phyloP scores from a whole-genome alignment of 2,888 invertebrate species.

The Hirtodrosophila duncani region DNA sequence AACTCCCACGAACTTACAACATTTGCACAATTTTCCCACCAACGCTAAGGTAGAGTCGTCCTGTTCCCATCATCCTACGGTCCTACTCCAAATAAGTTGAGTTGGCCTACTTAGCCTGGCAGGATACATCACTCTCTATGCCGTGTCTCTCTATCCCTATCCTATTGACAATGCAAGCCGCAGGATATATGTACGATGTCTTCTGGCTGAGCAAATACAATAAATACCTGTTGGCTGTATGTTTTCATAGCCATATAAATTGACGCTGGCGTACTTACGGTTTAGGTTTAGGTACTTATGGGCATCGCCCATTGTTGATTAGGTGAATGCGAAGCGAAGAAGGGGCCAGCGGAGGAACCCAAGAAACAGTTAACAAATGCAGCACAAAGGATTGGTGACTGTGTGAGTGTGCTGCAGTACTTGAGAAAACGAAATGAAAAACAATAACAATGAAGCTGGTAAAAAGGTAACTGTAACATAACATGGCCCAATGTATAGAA shows the following conservation, averaged over 20 bases:
- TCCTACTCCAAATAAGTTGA: slow-evolving; percentile 36
- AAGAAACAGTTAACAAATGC: slow-evolving; percentile 42
- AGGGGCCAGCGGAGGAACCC: slow-evolving; percentile 28
- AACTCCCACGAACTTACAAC: slow-evolving; percentile 44
- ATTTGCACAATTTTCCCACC: slow-evolving; percentile 55
- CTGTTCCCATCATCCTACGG: too few relatives aligned
- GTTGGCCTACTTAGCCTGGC: slow-evolving; percentile 15
- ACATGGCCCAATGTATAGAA: not conserved
- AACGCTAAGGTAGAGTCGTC: slow-evolving; percentile 16
- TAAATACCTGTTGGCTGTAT: slow-evolving; percentile 65
- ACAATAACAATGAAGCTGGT: slow-evolving; percentile 16
- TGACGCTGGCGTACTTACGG: slow-evolving; percentile 43
- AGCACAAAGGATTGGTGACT: slow-evolving; percentile 10
- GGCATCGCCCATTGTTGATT: slow-evolving; percentile 45
- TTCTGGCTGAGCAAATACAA: slow-evolving; percentile 69
- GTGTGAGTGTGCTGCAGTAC: slow-evolving; percentile 34
- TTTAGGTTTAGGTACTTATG: slow-evolving; percentile 19
- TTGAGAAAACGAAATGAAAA: slow-evolving; percentile 57
- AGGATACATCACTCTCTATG: not conserved
- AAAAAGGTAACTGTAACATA: slow-evolving; percentile 31
- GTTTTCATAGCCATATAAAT: slow-evolving; percentile 26
- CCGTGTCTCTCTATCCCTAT: slow-evolving; percentile 6
- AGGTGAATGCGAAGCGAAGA: slow-evolving; percentile 18
- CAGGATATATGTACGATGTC: slow-evolving; percentile 70
- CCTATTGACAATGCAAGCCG: slow-evolving; percentile 71